Evolutionary conservation across 1,140 invertebrate genomes (phyloP).

Genomic region (Arctopsyche grandis): DNA sequence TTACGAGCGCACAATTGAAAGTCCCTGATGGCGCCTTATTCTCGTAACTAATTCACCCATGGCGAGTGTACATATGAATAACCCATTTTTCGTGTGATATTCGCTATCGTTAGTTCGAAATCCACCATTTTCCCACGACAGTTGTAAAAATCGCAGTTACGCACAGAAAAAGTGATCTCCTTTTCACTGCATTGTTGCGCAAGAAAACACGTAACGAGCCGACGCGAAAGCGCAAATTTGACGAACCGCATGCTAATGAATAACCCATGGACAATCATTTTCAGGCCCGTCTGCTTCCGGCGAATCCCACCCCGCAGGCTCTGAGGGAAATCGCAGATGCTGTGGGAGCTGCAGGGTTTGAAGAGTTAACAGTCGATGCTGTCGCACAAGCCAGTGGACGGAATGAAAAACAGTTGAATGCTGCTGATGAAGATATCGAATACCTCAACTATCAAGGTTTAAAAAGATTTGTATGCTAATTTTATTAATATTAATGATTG

Average conservation of each 20-base stretch:
- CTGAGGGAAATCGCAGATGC: constrained; percentile 47
- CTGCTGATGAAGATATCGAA: constrained; percentile 42
- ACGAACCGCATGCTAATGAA: neutral
- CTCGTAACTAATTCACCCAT: constrained; percentile 8
- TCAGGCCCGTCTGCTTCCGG: constrained; percentile 39
- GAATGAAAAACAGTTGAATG: constrained; percentile 23
- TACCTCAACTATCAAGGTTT: constrained; percentile 53
- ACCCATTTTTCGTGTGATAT: constrained; percentile 52
- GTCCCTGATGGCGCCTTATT: too few species aligned
- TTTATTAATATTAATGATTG: neutral
- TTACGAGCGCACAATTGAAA: too few species aligned
- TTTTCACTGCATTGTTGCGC: constrained; percentile 40
- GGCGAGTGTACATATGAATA: too few species aligned
- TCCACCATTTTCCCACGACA: constrained; percentile 36
- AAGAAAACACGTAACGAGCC: neutral
- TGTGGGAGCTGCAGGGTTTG: constrained; percentile 47
- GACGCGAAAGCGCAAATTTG: constrained; percentile 26
- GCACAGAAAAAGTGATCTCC: constrained; percentile 48
- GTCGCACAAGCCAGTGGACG: constrained; percentile 26
- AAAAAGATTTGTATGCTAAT: neutral
- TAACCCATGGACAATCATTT: constrained; percentile 2
- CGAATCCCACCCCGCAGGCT: constrained; percentile 43
- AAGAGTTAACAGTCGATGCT: constrained; percentile 43
- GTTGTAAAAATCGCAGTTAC: constrained; percentile 34
- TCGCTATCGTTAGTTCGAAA: constrained; percentile 45